Evolutionary conservation across 2,888 invertebrate species (phyloP).

Genomic region (Itoplectis maculator): DNA sequence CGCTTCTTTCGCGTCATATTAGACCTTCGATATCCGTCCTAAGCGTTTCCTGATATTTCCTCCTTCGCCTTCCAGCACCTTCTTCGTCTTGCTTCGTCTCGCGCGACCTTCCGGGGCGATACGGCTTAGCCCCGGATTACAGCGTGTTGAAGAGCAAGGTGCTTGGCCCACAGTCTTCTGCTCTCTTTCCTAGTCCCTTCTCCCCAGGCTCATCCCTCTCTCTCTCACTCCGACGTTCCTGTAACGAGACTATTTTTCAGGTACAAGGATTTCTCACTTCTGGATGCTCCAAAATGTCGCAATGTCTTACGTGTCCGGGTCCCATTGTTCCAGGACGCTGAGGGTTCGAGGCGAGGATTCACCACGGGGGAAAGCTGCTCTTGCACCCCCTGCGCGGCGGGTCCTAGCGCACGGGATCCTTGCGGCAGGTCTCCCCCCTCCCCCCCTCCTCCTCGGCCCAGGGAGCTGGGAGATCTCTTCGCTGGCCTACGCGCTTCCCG

Average conservation of each 20-base stretch:
- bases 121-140: constrained; percentile 70
- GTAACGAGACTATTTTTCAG: constrained; percentile 58
- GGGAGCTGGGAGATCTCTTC: constrained; percentile 29
- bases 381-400: constrained; percentile 62
- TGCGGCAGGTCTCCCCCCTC: constrained; percentile 64
- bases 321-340: constrained; percentile 73
- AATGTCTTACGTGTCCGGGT: constrained; percentile 78
- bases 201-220: background rate
- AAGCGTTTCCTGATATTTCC: constrained; percentile 46
- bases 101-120: constrained; percentile 49
- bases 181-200: background rate
- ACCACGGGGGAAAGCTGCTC: constrained; percentile 66
- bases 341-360: constrained; percentile 51
- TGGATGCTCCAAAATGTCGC: constrained; percentile 80
- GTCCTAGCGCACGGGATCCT: constrained; percentile 54
- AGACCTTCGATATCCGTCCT: too few species aligned
- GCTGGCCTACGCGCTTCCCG: background rate
- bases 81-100: too few species aligned
- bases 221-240: constrained; percentile 1
- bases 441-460: constrained; percentile 21
- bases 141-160: constrained; percentile 52
- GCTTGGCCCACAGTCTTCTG: constrained; percentile 30
- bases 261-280: constrained; percentile 72
- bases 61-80: background rate
- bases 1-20: too few species aligned